These are phyloP conservation scores for Phalloptychus januarius DNA, from an alignment of 2,797 vertebrate genomes.

Conservation along the genomic window DNA sequence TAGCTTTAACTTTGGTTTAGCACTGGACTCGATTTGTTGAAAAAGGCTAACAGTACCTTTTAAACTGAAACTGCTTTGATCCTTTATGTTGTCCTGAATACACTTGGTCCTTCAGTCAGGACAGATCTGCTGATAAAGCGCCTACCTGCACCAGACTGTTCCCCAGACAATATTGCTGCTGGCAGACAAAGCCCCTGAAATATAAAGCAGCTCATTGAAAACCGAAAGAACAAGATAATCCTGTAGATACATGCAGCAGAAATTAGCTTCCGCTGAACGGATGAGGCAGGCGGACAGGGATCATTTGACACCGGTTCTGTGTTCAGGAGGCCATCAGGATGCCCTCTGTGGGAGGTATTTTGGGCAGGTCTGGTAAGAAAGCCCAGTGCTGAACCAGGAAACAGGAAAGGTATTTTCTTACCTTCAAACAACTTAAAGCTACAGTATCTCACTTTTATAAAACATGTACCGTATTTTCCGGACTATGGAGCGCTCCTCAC, in stretches of 20 bases:
- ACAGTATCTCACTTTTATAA: too few species aligned
- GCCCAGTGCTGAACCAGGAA: neutral
- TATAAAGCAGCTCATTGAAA: neutral
- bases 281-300: neutral
- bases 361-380: neutral
- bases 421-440: neutral
- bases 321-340: neutral
- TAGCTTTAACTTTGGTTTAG: neutral
- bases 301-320: neutral
- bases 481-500: too few species aligned
- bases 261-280: neutral
- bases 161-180: neutral
- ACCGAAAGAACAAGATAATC: conserved; percentile 3
- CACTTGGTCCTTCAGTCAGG: neutral
- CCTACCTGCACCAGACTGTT: neutral
- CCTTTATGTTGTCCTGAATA: conserved; percentile 1
- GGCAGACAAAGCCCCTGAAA: neutral
- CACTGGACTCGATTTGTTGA: neutral
- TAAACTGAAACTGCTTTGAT: neutral
- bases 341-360: conserved; percentile 2
- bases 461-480: too few species aligned
- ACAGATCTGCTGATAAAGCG: neutral
- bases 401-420: neutral
- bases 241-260: conserved; percentile 3
- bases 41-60: neutral